Base-by-base conservation (phyloP, 2,888 invertebrate species). In the Conus canariensis region DNA sequence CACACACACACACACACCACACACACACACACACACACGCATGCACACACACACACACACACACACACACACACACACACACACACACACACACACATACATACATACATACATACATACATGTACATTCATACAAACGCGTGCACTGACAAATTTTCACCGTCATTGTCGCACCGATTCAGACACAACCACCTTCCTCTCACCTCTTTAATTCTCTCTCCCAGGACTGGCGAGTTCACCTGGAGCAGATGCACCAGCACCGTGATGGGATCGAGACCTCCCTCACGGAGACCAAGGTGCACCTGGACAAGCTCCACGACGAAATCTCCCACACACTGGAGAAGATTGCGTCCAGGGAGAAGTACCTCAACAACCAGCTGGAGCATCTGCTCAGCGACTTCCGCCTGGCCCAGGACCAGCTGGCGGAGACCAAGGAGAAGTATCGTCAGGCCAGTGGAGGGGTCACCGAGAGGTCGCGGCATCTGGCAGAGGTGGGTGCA, bases 351-450 rank as follows among this genome's bases (percentile, higher is more conserved):
- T 98, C 98, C 80, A 97, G 99, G 89, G 99, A 99, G 96, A 98
- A 98, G 95, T 98, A 99, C 96, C 97, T 99, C 60, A 99, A 99
- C 95, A 98, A 98, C 94, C 99, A 99, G 96, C 97, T 99, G 91
- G 98, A 98, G 92, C 97, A 97, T 19, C 96, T 97, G 83, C 97
- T 99, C 4, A 97, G 97, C 89, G 98, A 99, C 95, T 98, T 98
- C 94, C 97, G 98, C 91, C 97, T 94, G 25, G 96, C 95, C 30
- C 95, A 96, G 93, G 96, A 96, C 90, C 95, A 95, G 89, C 92
- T 96, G 87, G 95, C 96, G 8, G 96, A 96, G 96, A 97, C 98
- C 0, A 98, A 97, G 91, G 98, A 98, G 96, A 97, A 97, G 93
- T 98, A 98, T 94, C 97, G 98, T 93, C 98, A 97, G 93, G 98